These are phyloP conservation scores for Cephonodes hylas DNA, from an alignment of 2,888 invertebrate genomes.

Conservation along the genomic window DNA sequence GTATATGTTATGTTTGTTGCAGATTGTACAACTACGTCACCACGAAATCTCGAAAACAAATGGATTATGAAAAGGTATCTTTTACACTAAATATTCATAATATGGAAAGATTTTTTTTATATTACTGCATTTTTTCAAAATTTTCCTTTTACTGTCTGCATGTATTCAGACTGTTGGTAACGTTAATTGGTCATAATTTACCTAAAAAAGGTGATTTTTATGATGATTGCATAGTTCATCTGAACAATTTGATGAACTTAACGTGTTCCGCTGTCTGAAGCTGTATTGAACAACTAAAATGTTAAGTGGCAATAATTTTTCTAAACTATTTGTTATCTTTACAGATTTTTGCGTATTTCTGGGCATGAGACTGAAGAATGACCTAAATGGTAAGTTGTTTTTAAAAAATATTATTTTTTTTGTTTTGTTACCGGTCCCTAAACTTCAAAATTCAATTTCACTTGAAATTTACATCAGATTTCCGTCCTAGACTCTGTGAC, in stretches of 20 bases:
- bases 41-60: neutral
- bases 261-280: slow-evolving; percentile 5
- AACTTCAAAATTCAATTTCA: no score
- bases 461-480: no score
- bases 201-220: neutral
- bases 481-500: no score
- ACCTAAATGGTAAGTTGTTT: neutral
- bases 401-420: neutral
- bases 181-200: neutral
- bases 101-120: no score
- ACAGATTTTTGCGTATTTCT: neutral
- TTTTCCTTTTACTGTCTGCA: neutral
- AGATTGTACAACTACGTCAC: neutral
- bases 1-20: neutral
- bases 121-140: neutral
- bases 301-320: neutral
- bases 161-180: neutral
- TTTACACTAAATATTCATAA: no score
- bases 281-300: neutral
- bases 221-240: neutral
- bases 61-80: neutral
- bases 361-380: no score
- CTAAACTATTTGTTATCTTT: neutral
- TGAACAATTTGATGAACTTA: neutral
- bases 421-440: neutral